Evolutionary conservation across 1,140 invertebrate genomes (phyloP), one percentile per base, ranked within the genome.

Genomic region (Geopemphigus sp.): DNA sequence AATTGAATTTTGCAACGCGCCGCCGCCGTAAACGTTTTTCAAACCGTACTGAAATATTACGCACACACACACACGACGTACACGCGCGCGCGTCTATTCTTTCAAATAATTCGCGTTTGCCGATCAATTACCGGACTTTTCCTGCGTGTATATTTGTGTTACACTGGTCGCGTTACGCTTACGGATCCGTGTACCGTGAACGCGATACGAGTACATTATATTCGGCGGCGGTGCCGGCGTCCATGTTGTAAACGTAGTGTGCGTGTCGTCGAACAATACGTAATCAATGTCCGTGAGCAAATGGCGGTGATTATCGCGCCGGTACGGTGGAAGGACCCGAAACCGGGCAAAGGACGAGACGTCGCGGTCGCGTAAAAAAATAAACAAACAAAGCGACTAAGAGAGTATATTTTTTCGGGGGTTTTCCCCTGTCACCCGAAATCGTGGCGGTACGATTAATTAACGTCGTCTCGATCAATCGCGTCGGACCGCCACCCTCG

Each of bases 201-300:
- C 19, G 26, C 61, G 32, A 63, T 29, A 32, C 15, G 26, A 29
- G 26, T 10, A 5, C 17, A 17, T 29, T 61, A 2, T 59, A 63
- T 32, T 19, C 4, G 26, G 5, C 17, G 11, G 5, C n/a, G 19
- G 26, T 39, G 32, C 39, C 39, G n/a, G 39, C 19, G 63, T 66
- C 19, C 19, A 66, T n/a, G 39, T 50, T 50, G 19, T 15, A 17
- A 63, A 32, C 17, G 17, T 17, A 17, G 32, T 39, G 17, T 39
- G 19, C 19, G 63, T n/a, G 63, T 45, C n/a, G 5, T 32, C 61
- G 10, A 39, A 66, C 63, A 19, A 66, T 22, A 50, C 10, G 32
- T 29, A 66, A 66, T 66, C 32, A 29, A 32, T 22, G 29, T 66
- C 63, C 63, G 32, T 66, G 63, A 66, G 29, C 63, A 39, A 66